A percentile compares a stretch with the other conserved stretches of the same genome.
Evolutionary conservation across 1,140 invertebrate species (phyloP).

Genomic region (Orchestia grillus): DNA sequence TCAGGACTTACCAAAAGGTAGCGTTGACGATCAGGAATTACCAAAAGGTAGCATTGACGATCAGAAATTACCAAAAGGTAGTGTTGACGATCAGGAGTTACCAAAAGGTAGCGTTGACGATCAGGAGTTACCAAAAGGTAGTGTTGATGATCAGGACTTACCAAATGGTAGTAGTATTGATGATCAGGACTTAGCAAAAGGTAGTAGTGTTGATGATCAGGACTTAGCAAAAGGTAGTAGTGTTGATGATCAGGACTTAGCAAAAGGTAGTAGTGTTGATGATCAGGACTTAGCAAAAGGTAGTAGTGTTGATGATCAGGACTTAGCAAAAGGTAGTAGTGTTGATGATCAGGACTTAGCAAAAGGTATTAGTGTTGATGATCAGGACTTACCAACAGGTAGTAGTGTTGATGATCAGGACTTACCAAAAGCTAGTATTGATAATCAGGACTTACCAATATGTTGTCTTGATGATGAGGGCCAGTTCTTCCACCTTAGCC

Average conservation of each 20-base stretch:
- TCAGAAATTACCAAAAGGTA: slow-evolving; percentile 82
- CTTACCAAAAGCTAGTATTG: neutral
- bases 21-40: slow-evolving; percentile 79
- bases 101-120: slow-evolving; percentile 94
- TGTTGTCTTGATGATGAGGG: slow-evolving; percentile 89
- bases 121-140: neutral
- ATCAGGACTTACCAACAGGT: slow-evolving; percentile 84
- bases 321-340: slow-evolving; percentile 78
- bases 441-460: slow-evolving; percentile 81
- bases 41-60: too few species aligned
- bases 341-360: slow-evolving; percentile 79
- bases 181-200: too few species aligned
- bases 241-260: too few species aligned
- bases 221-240: too few species aligned
- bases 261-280: too few species aligned
- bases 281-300: too few species aligned
- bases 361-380: slow-evolving; percentile 93
- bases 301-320: too few species aligned
- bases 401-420: slow-evolving; percentile 84
- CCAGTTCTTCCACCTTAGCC: slow-evolving; percentile 82
- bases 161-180: too few species aligned
- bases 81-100: slow-evolving; percentile 86
- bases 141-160: too few species aligned
- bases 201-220: too few species aligned
- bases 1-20: neutral